phyloP scores from a whole-genome alignment of 2,888 invertebrate genomes.

The Siphlonurus alternatus region DNA sequence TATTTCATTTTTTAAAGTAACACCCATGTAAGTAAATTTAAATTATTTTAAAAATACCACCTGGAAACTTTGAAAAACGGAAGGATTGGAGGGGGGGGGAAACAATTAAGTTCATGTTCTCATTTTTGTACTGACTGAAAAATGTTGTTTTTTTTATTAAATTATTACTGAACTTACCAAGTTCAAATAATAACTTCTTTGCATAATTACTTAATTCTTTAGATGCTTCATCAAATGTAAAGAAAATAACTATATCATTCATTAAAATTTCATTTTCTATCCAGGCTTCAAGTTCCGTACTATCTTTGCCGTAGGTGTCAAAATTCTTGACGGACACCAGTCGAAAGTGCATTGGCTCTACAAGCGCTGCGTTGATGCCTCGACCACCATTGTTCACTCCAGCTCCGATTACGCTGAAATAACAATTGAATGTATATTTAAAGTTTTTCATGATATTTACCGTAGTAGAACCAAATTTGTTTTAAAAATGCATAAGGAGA shows the following conservation, averaged over 20 bases:
- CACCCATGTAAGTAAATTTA: no score
- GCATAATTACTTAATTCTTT: slow-evolving; percentile 32
- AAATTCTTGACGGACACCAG: slow-evolving; percentile 30
- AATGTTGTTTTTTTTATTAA: no score
- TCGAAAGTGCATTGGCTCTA: slow-evolving; percentile 27
- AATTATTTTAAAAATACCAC: no score
- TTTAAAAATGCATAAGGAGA: neutral
- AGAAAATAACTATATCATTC: slow-evolving; percentile 32
- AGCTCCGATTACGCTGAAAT: slow-evolving; percentile 23
- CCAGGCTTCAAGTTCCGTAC: slow-evolving; percentile 20
- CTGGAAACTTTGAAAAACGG: no score
- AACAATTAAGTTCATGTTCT: no score
- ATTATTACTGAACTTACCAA: slow-evolving; percentile 28
- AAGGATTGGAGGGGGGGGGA: no score
- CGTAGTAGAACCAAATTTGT: neutral
- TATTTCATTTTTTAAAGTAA: no score
- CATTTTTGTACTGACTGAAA: no score
- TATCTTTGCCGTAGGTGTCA: slow-evolving; percentile 31
- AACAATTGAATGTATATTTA: slow-evolving; percentile 7
- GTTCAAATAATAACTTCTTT: slow-evolving; percentile 29
- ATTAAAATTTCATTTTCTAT: slow-evolving; percentile 18
- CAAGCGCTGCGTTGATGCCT: slow-evolving; percentile 33
- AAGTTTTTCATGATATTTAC: neutral
- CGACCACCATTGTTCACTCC: slow-evolving; percentile 32
- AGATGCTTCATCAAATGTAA: slow-evolving; percentile 36